These are phyloP conservation scores for Streblospio benedicti DNA, from an alignment of 1,140 invertebrate species.

Conservation along the genomic window DNA sequence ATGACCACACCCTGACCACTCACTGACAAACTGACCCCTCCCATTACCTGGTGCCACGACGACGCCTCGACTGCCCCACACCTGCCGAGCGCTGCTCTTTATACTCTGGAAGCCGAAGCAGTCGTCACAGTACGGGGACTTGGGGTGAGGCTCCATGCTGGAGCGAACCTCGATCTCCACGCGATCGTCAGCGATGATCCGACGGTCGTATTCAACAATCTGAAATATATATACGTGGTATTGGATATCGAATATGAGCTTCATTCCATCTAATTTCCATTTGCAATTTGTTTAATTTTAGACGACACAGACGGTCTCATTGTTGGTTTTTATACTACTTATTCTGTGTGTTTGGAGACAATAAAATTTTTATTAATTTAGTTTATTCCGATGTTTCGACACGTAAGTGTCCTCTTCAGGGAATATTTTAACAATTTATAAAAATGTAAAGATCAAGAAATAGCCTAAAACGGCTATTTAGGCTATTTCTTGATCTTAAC, in stretches of 20 bases:
- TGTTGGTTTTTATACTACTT: too few relatives aligned
- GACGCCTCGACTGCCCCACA: conserved; percentile 40
- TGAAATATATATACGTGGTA: conserved; percentile 20
- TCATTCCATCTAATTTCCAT: neutral
- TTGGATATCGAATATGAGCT: neutral
- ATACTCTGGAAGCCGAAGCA: conserved; percentile 50
- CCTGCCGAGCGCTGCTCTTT: conserved; percentile 47
- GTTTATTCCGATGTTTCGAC: too few relatives aligned
- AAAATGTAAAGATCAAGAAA: too few relatives aligned
- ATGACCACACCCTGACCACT: too few relatives aligned
- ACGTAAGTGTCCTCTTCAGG: too few relatives aligned
- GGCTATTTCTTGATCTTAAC: neutral
- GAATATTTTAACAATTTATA: too few relatives aligned
- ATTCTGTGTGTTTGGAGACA: too few relatives aligned
- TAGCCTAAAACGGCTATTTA: too few relatives aligned
- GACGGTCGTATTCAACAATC: conserved; percentile 49
- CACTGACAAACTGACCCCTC: too few relatives aligned
- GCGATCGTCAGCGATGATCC: conserved; percentile 49
- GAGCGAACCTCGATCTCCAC: conserved; percentile 42
- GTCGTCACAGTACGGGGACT: conserved; percentile 47
- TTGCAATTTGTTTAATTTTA: too few relatives aligned
- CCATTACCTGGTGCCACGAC: conserved; percentile 49
- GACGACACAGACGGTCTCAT: too few relatives aligned
- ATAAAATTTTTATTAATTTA: too few relatives aligned
- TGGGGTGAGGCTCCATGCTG: conserved; percentile 44